Percentiles rank a stretch among this genome's conserved stretches.
Evolutionary conservation across 2,113 vertebrate species (phyloP).

Genomic region (Scatophagus argus): DNA sequence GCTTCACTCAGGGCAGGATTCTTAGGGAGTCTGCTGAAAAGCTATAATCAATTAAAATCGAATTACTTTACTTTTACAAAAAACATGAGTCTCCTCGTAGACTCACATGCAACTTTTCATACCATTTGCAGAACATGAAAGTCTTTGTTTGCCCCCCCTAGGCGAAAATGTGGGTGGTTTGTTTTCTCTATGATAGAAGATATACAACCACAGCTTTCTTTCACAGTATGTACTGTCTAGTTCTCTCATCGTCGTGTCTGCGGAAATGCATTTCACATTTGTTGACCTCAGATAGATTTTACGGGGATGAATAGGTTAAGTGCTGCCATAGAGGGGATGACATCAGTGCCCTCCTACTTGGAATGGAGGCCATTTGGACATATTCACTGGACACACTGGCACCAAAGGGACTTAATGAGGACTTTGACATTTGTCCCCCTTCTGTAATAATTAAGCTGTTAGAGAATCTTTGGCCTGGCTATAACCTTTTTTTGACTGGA

Average conservation of each 20-base stretch:
- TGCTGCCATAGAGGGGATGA: conserved; percentile 41
- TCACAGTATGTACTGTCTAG: not conserved
- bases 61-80: too few species aligned
- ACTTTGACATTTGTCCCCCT: conserved; percentile 72
- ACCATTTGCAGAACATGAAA: not conserved
- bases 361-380: conserved; percentile 49
- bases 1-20: conserved; percentile 7
- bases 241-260: not conserved
- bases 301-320: conserved; percentile 64
- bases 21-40: not conserved
- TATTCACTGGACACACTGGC: conserved; percentile 65
- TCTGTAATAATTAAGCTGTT: conserved; percentile 64
- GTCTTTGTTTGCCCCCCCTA: not conserved
- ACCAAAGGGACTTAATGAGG: conserved; percentile 68
- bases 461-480: conserved; percentile 42
- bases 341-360: conserved; percentile 39
- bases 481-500: conserved; percentile 67
- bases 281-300: conserved; percentile 37
- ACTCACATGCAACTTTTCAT: not conserved
- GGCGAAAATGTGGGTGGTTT: not conserved
- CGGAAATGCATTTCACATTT: conserved; percentile 30
- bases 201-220: not conserved
- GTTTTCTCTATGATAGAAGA: not conserved
- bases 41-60: not conserved
- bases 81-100: not conserved